Base-by-base conservation (phyloP, 2,113 vertebrate species). In the Spilogale gracilis region DNA sequence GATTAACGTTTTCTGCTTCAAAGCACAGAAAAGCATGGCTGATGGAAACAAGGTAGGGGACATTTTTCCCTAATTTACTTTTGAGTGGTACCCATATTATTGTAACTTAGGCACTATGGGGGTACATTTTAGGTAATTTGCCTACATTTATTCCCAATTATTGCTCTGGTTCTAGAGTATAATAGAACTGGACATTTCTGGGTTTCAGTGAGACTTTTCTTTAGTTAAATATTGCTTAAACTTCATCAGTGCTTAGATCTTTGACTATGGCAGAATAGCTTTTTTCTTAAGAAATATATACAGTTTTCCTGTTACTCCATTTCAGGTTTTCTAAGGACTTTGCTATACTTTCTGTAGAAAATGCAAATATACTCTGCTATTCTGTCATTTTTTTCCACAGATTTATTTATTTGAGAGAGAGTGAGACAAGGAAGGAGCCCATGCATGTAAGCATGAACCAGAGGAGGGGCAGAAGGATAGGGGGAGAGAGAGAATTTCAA, bases 261-360 rank as follows among this genome's bases (percentile, higher is more conserved):
- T 30, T 56, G 14, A 58, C n/a, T 78, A 69, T 56, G 52, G 54
- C 32, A 93, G 17, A 25, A 58, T 50, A 83, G 2, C 2, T 27
- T 38, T 92, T 94, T 63, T 25, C 9, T 48, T 81, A 48, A 38
- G 54, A 83, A 81, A 83, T 9, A 17, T 32, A 58, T 30, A 12
- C 6, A 63, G 30, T 74, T 84, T 11, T 21, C 89, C 23, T 96
- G 5, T 45, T 91, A 91, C 45, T n/a, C 11, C 23, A 48, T 67
- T 95, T 95, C 67, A 73, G 21, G 23, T 45, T 90, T 76, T 84
- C 48, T 9, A 43, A 96, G 20, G 17, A 73, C 6, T 86, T 82
- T 56, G 5, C 45, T 78, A 65, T 2, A 80, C 2, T 74, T 81
- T 92, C 11, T 54, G 56, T 9, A 89, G 38, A 69, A 94, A 85